Evolutionary conservation across 2,113 vertebrate species (phyloP).

Genomic region (Physeter macrocephalus): DNA sequence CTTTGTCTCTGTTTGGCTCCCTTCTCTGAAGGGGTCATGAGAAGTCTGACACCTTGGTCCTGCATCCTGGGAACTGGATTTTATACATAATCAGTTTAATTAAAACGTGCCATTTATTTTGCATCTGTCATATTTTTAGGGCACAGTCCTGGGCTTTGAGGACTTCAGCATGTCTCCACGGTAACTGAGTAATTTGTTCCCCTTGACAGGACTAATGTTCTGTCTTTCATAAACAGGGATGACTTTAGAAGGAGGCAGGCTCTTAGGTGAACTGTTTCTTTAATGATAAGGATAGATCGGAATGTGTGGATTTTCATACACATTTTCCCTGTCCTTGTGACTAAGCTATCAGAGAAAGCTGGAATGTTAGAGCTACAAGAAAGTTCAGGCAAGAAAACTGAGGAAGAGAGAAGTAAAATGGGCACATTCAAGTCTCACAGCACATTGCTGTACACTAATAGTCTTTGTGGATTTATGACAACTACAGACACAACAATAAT

Average conservation of each 20-base stretch:
- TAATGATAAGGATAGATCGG: not conserved
- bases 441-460: no score
- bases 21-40: not conserved
- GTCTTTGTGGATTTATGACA: not conserved
- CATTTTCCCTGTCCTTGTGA: not conserved
- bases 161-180: not conserved
- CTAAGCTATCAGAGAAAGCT: not conserved
- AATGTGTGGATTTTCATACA: not conserved
- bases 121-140: not conserved
- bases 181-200: conserved; percentile 39
- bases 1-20: not conserved
- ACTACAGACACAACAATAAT: not conserved
- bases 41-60: not conserved
- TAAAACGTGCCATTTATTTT: not conserved
- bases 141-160: not conserved
- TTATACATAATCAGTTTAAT: not conserved
- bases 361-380: not conserved
- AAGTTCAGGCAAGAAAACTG: not conserved
- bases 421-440: no score
- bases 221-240: not conserved
- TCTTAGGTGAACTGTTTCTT: not conserved
- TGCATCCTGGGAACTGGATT: not conserved
- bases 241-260: not conserved
- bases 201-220: not conserved
- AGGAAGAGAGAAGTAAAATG: not conserved